phyloP scores from a whole-genome alignment of 2,113 vertebrate species.

The Cheirogaleus medius region DNA sequence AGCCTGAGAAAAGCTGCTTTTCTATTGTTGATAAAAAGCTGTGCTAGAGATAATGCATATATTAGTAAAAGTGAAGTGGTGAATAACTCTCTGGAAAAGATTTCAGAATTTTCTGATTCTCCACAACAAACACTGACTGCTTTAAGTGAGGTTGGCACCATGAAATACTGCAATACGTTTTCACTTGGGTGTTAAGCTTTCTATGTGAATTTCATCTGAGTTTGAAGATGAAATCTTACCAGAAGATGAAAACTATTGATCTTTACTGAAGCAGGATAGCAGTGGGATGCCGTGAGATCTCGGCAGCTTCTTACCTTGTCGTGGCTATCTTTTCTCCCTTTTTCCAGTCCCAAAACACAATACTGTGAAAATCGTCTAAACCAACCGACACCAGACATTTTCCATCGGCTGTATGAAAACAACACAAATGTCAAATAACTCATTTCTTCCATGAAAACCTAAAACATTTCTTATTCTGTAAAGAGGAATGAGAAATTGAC shows the following conservation, averaged over 20 bases:
- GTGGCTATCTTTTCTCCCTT: conserved; percentile 96
- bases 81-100: background rate
- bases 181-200: background rate
- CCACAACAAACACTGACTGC: background rate
- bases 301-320: conserved; percentile 87
- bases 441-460: conserved; percentile 48
- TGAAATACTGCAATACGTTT: background rate
- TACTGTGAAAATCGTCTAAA: conserved; percentile 94
- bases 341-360: conserved; percentile 99
- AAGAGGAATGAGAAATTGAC: conserved; percentile 12
- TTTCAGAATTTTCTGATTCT: conserved; percentile 32
- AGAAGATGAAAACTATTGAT: background rate
- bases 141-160: background rate
- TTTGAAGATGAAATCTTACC: background rate
- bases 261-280: background rate
- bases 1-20: background rate
- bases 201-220: background rate
- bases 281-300: background rate
- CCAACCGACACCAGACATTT: conserved; percentile 95
- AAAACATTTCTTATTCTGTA: conserved; percentile 2
- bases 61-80: background rate
- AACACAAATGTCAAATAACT: conserved; percentile 74
- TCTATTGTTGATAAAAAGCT: background rate
- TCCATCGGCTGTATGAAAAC: conserved; percentile 90
- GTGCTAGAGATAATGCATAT: background rate